phyloP scores from a whole-genome alignment of 2,113 vertebrate genomes.

The Centrocercus urophasianus region DNA sequence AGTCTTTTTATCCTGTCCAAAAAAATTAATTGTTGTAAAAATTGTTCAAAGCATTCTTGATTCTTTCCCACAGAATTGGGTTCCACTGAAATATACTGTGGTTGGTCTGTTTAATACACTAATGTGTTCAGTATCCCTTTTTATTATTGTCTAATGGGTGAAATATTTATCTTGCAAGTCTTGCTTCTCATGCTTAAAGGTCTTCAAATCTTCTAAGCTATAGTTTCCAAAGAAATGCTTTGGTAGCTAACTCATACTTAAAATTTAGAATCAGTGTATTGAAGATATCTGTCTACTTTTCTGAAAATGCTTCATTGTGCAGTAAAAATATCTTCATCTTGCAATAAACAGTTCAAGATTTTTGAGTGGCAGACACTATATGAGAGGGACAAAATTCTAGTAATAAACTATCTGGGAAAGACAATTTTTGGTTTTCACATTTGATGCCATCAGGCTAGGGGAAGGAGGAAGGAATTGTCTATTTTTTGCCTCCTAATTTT shows the following conservation, averaged over 20 bases:
- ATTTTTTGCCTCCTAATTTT: neutral
- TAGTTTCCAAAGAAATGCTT: neutral
- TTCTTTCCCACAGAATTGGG: neutral
- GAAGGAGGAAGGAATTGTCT: rapidly evolving
- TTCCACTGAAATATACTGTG: neutral
- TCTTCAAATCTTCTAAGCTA: neutral
- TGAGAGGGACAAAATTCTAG: neutral
- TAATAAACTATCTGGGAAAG: neutral
- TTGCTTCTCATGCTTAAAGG: neutral
- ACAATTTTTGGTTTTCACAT: neutral
- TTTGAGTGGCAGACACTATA: neutral
- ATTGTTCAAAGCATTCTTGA: neutral
- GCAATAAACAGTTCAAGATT: neutral
- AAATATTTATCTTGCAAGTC: neutral
- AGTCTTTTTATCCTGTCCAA: neutral
- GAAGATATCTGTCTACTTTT: neutral
- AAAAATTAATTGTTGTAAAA: neutral
- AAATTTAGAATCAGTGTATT: neutral
- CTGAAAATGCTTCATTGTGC: neutral
- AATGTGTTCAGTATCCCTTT: neutral
- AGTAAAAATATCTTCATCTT: neutral
- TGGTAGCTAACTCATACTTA: neutral
- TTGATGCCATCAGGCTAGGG: rapidly evolving
- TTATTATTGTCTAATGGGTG: neutral
- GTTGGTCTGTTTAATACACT: neutral